Conservation (phyloP, 2,797 vertebrate species). For the Mormyrops boulengeri region DNA sequence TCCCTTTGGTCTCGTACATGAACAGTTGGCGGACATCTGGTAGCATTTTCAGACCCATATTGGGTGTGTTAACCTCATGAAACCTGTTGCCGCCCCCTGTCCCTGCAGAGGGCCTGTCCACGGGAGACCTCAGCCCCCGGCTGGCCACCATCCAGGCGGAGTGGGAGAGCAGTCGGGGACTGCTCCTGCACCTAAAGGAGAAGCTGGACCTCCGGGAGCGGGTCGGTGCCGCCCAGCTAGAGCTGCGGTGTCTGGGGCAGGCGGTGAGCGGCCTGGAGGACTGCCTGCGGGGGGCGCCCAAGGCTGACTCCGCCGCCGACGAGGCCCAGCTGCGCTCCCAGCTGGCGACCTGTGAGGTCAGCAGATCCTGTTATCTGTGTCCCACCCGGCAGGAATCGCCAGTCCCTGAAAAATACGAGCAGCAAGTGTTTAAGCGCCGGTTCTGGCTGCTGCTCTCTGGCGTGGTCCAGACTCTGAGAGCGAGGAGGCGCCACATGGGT, state of each 20-base stretch:
- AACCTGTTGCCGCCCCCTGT: neutral
- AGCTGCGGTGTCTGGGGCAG: slow-evolving; percentile 65
- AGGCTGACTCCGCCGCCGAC: slow-evolving; percentile 27
- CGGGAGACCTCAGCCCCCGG: slow-evolving; percentile 43
- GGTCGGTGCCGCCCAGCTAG: slow-evolving; percentile 57
- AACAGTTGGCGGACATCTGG: neutral
- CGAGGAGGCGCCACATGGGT: neutral
- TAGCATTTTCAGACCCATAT: neutral
- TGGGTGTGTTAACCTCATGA: neutral
- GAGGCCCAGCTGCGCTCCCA: slow-evolving; percentile 47
- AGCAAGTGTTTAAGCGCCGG: neutral
- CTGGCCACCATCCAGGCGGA: slow-evolving; percentile 63
- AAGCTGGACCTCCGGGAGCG: slow-evolving; percentile 66
- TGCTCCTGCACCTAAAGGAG: slow-evolving; percentile 62
- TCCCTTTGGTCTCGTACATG: neutral
- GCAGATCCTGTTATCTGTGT: slow-evolving; percentile 4
- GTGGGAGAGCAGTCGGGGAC: slow-evolving; percentile 63
- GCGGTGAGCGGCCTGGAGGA: slow-evolving; percentile 63
- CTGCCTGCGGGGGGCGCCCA: slow-evolving; percentile 53
- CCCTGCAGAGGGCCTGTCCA: slow-evolving; percentile 56
- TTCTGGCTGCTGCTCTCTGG: neutral
- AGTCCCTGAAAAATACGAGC: neutral
- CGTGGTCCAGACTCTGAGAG: neutral
- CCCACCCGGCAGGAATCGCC: neutral
- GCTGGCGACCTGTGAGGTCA: slow-evolving; percentile 72